A percentile compares a stretch with the other conserved stretches of the same genome.
Evolutionary conservation across 2,797 vertebrate species (phyloP).

Genomic region (Brachymystax lenok): DNA sequence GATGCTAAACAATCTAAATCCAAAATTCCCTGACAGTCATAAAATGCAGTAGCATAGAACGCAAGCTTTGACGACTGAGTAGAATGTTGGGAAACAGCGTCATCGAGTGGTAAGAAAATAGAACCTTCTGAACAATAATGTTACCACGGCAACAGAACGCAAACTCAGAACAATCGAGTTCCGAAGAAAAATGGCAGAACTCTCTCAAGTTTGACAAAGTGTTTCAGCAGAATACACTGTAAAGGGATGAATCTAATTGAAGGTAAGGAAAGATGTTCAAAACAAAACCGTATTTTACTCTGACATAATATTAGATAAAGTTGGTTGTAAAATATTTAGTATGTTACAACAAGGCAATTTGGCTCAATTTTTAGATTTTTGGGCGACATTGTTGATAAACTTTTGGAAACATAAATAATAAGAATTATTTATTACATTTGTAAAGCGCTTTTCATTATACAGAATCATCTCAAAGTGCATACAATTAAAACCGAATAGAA

Average conservation of each 20-base stretch:
- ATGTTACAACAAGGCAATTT: too few relatives aligned
- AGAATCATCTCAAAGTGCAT: too few relatives aligned
- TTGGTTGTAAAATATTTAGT: neutral
- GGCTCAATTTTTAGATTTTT: neutral
- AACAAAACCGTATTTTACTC: neutral
- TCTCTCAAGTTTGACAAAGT: neutral
- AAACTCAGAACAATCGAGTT: slow-evolving; percentile 11
- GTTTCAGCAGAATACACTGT: neutral
- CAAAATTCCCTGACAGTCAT: neutral
- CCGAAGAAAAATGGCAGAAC: neutral
- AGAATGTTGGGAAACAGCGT: slow-evolving; percentile 4
- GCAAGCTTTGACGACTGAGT: neutral
- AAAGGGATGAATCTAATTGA: neutral
- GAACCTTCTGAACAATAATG: slow-evolving; percentile 15
- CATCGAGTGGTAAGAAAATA: slow-evolving; percentile 17
- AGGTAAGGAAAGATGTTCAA: slow-evolving; percentile 5
- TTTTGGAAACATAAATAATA: neutral
- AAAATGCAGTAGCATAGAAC: neutral
- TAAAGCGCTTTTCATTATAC: too few relatives aligned
- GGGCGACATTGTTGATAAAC: neutral
- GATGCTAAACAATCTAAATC: neutral
- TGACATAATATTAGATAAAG: neutral
- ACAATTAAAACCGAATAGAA: too few relatives aligned
- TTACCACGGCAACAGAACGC: slow-evolving; percentile 59
- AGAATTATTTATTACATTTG: too few relatives aligned